Evolutionary conservation across 2,888 invertebrate genomes (phyloP).

Genomic region (Dione vanillae): DNA sequence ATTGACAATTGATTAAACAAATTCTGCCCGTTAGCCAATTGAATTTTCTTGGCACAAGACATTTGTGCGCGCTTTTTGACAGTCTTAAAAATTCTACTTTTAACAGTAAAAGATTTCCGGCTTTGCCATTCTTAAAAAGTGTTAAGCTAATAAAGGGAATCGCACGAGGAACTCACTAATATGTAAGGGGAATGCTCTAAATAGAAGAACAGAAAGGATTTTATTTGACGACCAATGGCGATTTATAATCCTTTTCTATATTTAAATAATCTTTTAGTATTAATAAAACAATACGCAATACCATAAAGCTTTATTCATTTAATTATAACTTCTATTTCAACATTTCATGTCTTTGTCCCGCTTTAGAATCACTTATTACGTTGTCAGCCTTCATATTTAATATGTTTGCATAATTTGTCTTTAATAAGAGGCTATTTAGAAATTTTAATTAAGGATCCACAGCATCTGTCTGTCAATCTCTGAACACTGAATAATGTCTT

Average conservation of each 20-base stretch:
- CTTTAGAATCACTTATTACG: slow-evolving; percentile 29
- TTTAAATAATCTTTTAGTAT: background rate
- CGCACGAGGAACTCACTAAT: no score
- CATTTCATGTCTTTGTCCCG: slow-evolving; percentile 29
- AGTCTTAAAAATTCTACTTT: no score
- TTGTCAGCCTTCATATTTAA: slow-evolving; percentile 42
- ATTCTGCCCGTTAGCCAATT: no score
- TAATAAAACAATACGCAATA: background rate
- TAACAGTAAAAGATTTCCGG: no score
- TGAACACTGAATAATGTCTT: slow-evolving; percentile 61
- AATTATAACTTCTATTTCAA: slow-evolving; percentile 25
- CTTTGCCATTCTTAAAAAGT: no score
- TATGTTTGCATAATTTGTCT: slow-evolving; percentile 45
- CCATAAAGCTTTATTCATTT: background rate
- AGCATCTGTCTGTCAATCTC: slow-evolving; percentile 61
- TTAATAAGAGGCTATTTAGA: slow-evolving; percentile 50
- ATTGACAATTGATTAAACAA: no score
- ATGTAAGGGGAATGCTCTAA: no score
- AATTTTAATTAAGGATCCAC: slow-evolving; percentile 64
- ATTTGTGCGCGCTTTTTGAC: no score
- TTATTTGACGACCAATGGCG: no score
- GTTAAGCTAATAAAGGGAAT: no score
- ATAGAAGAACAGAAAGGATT: no score
- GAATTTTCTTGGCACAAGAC: no score
- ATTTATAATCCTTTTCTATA: background rate